phyloP scores from a whole-genome alignment of 2,888 invertebrate genomes.

The Acrocera orbiculus region DNA sequence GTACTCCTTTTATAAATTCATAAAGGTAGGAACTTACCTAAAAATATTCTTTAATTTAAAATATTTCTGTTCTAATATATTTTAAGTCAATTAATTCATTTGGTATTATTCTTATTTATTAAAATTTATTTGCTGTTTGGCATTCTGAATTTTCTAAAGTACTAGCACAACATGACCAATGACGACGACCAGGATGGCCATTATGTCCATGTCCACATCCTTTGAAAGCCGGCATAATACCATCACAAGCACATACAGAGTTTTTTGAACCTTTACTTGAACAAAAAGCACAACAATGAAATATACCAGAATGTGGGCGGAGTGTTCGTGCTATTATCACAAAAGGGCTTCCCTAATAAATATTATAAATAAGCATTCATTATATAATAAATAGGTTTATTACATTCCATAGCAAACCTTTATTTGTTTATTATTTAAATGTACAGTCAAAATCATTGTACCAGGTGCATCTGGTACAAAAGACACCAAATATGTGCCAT shows the following conservation, averaged over 20 bases:
- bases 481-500: slow-evolving; percentile 44
- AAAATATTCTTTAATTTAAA: too few relatives aligned
- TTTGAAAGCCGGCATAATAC: slow-evolving; percentile 55
- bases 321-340: slow-evolving; percentile 43
- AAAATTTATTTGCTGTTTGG: slow-evolving; percentile 30
- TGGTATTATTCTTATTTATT: slow-evolving; percentile 15
- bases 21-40: too few relatives aligned
- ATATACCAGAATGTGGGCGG: slow-evolving; percentile 49
- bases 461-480: slow-evolving; percentile 48
- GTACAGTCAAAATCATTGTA: slow-evolving; percentile 40
- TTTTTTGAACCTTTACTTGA: slow-evolving; percentile 57
- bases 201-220: slow-evolving; percentile 69
- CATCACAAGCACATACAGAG: slow-evolving; percentile 51
- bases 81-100: too few relatives aligned
- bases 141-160: slow-evolving; percentile 44
- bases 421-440: slow-evolving; percentile 44
- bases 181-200: slow-evolving; percentile 60
- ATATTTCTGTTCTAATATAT: too few relatives aligned
- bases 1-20: too few relatives aligned
- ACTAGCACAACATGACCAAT: slow-evolving; percentile 70
- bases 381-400: background rate
- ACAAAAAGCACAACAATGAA: slow-evolving; percentile 67
- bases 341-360: slow-evolving; percentile 49
- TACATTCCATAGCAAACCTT: slow-evolving; percentile 33
- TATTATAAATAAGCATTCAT: slow-evolving; percentile 3